A percentile compares a stretch with the other conserved stretches of the same genome.
These are phyloP conservation scores for Serranus cabrilla DNA, from an alignment of 2,797 vertebrate genomes.

Conservation along the genomic window DNA sequence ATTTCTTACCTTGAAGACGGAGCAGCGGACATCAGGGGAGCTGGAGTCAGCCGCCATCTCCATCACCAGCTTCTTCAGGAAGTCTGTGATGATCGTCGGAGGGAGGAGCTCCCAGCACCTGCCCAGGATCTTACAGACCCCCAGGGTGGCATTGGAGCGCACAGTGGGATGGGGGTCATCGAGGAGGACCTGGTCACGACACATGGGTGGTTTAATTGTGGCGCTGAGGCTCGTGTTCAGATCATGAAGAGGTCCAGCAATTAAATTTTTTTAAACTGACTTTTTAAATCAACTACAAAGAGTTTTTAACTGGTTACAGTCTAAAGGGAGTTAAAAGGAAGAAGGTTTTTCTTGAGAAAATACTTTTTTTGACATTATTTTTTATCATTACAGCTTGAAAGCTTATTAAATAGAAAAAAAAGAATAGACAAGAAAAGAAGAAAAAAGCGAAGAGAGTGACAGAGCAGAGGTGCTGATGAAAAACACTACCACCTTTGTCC, in stretches of 20 bases:
- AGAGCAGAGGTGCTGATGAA: no score
- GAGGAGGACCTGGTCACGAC: constrained; percentile 86
- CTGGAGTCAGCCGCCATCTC: constrained; percentile 89
- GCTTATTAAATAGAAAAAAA: no score
- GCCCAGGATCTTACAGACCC: constrained; percentile 91
- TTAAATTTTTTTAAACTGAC: no score
- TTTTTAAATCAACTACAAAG: not conserved
- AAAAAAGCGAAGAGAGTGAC: no score
- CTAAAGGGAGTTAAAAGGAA: no score
- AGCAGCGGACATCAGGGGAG: constrained; percentile 94
- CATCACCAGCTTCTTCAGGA: constrained; percentile 90
- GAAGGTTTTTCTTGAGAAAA: no score
- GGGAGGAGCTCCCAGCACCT: constrained; percentile 97
- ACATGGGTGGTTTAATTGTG: not conserved
- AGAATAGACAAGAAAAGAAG: no score
- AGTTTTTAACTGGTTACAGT: no score
- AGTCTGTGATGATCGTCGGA: constrained; percentile 88
- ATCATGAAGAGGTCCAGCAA: not conserved
- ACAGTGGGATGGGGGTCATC: constrained; percentile 92
- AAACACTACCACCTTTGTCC: no score
- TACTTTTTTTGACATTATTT: no score
- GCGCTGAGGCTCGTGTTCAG: not conserved
- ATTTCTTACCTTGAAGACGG: constrained; percentile 92
- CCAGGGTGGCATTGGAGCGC: constrained; percentile 91
- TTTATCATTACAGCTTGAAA: no score